Base-by-base conservation (phyloP, 2,888 invertebrate genomes). In the Meliscaeva auricollis region DNA sequence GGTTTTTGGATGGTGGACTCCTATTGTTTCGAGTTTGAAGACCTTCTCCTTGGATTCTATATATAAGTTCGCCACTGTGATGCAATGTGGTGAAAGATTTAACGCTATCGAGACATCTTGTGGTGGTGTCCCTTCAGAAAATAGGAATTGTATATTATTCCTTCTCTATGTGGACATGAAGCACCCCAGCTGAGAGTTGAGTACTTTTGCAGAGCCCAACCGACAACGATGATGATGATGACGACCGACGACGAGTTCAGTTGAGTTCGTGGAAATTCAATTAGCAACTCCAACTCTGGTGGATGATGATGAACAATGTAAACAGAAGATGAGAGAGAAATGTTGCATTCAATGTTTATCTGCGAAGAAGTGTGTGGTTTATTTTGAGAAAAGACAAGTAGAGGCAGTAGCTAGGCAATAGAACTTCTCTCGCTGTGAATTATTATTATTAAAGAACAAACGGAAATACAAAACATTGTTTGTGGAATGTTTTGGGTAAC, bases 11-110 rank as follows among this genome's bases (percentile, higher is more conserved):
- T 77, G 73, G 74, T 32, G 38, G 38, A 13, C 48, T 64, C 13
- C 13, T 22, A 35, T 50, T 50, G 66, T 66, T 50, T 48, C 32
- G 7, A 50, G 38, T 50, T 48, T 50, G 13, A 50, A 50, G 15
- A 66, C 9, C 46, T 35, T 15, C 66, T 66, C 9, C 22, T 32
- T 32, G 15, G 46, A 46, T 9, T 22, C 15, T 9, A 20, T 66
- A 20, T 48, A 35, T 66, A 66, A 66, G 30, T 66, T 32, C 32
- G 48, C 32, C 22, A 50, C 35, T 35, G 4, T 64, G 60, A 22
- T 76, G n/a, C n/a, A n/a, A n/a, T n/a, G 79, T 62, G 78, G 78
- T 75, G 84, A 84, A 60, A 79, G 79, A 84, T 79, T 76, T 84
- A 84, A 84, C 75, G 72, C 84, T 79, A 84, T 84, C 79, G 79